Percentiles rank a stretch among this genome's conserved stretches.
These are phyloP conservation scores for Spodoptera littoralis DNA, from an alignment of 2,888 invertebrate genomes.

Conservation along the genomic window DNA sequence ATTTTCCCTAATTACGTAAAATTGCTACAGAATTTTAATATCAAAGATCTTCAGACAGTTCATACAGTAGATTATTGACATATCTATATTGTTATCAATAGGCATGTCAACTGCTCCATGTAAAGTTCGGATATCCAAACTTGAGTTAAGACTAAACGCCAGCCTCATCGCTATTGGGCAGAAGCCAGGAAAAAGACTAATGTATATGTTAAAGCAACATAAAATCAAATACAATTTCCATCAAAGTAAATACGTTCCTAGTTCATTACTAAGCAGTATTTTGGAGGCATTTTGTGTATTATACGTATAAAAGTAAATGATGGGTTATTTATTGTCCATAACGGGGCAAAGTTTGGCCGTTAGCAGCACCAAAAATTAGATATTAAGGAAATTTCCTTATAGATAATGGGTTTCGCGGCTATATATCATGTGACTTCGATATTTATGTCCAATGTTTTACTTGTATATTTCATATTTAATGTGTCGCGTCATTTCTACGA, in stretches of 20 bases:
- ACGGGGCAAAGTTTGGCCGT: slow-evolving; percentile 69
- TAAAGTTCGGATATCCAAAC: too few species aligned
- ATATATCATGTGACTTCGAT: slow-evolving; percentile 51
- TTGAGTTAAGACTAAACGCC: too few species aligned
- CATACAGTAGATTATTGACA: too few species aligned
- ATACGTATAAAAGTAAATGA: slow-evolving; percentile 61
- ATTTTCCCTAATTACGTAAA: too few species aligned
- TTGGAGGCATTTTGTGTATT: slow-evolving; percentile 47
- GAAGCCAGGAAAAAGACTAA: not conserved
- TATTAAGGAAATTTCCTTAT: slow-evolving; percentile 67
- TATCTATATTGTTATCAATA: too few species aligned
- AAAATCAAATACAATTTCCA: not conserved
- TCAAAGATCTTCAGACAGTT: too few species aligned
- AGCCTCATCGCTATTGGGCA: not conserved
- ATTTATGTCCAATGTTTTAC: slow-evolving; percentile 49
- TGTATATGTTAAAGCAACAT: not conserved
- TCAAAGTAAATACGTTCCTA: slow-evolving; percentile 15
- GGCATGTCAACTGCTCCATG: too few species aligned
- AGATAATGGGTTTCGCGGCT: slow-evolving; percentile 47
- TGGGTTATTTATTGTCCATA: slow-evolving; percentile 71
- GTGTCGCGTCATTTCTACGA: slow-evolving; percentile 20
- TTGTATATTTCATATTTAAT: slow-evolving; percentile 44
- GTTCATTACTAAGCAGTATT: slow-evolving; percentile 46
- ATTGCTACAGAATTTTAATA: too few species aligned
- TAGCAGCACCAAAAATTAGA: slow-evolving; percentile 72